Base-by-base conservation (phyloP, 2,888 invertebrate genomes). In the Tiphia femorata region DNA sequence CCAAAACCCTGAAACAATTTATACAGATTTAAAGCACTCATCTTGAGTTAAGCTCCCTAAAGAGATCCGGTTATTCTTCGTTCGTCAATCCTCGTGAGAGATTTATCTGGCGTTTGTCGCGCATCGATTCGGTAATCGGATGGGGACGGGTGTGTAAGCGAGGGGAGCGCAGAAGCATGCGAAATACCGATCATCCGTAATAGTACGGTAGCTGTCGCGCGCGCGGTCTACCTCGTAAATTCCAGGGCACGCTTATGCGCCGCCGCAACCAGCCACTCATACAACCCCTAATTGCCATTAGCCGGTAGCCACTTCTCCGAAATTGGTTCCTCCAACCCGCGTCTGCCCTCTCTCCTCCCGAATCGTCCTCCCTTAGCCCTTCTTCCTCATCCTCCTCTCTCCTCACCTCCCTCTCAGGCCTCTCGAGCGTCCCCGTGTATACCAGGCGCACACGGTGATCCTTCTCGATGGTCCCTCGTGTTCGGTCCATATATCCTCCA, bases 261-360 rank as follows among this genome's bases (percentile, higher is more conserved):
- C 50, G 58, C 61, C 58, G 57, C 59, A 62, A 44, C 61, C 53
- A 57, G 58, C 61, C 62, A 67, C 62, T 69, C 62, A 54, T 70
- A 69, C 67, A 62, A 62, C 59, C 71, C 60, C 62, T 69, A 69
- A 69, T 69, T 69, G 69, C 71, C 69, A 70, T 69, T 69, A 69
- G 67, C 59, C 67, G 58, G 64, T 62, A 58, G 64, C 71, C 71
- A 64, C 65, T 67, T 64, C 61, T 69, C 64, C 52, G 58, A 70
- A 66, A 72, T 67, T 72, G 67, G 65, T 64, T 64, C 65, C 62
- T 67, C 49, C 64, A 58, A 59, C 66, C 55, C n/a, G 6, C 7
- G 25, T 29, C 29, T 14, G n/a, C 17, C 19, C 37, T 7, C 19
- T 8, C 17, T 37, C n/a, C 5, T 19, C 19, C 16, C 19, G n/a